These are phyloP conservation scores for Plebejus melissa DNA, from an alignment of 2,888 invertebrate species.

Conservation along the genomic window DNA sequence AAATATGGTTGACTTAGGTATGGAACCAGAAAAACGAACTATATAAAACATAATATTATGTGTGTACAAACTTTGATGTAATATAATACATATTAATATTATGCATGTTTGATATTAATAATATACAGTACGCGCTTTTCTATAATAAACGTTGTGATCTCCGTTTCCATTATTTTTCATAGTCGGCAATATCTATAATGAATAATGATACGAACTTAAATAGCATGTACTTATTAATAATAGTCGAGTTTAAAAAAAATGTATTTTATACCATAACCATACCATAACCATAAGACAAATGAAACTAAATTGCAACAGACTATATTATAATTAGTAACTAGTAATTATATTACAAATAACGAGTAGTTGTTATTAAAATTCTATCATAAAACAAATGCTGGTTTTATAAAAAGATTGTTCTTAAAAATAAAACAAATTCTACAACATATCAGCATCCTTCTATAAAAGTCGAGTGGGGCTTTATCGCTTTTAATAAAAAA, in stretches of 20 bases:
- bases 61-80: no score
- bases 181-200: no score
- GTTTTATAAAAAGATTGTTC: background rate
- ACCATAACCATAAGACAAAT: background rate
- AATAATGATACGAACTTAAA: background rate
- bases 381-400: background rate
- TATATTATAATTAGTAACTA: no score
- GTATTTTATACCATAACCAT: no score
- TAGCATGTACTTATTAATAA: background rate
- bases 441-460: constrained; percentile 32
- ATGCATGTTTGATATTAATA: no score
- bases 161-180: no score
- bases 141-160: no score
- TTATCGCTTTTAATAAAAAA: constrained; percentile 38
- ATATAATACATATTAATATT: no score
- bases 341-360: background rate
- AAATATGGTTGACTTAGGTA: background rate
- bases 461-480: constrained; percentile 30
- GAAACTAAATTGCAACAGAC: no score
- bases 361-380: background rate
- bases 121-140: no score
- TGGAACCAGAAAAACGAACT: no score
- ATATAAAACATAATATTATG: no score
- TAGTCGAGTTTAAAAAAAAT: background rate
- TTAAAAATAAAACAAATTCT: constrained; percentile 18